A percentile compares a stretch with the other conserved stretches of the same genome.
These are phyloP conservation scores for Chrysopa pallens DNA, from an alignment of 1,140 invertebrate genomes.

Conservation along the genomic window DNA sequence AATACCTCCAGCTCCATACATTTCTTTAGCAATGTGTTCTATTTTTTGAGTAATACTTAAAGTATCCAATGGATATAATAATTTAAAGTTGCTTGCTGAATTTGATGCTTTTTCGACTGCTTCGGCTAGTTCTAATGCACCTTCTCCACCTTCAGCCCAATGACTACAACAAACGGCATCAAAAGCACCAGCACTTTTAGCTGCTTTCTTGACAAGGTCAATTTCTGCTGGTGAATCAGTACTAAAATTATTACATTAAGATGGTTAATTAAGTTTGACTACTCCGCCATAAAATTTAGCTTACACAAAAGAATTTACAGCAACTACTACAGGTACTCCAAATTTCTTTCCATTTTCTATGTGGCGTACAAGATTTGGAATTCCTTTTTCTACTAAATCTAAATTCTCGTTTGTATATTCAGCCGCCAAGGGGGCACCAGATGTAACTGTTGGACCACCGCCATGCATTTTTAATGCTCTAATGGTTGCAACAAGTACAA, in stretches of 20 bases:
- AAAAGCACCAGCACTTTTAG: conserved; percentile 59
- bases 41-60: conserved; percentile 75
- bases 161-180: conserved; percentile 76
- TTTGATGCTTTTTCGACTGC: conserved; percentile 66
- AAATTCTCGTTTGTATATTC: conserved; percentile 83
- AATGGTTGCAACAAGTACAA: conserved; percentile 86
- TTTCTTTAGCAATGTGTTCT: conserved; percentile 71
- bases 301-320: conserved; percentile 77
- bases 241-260: conserved; percentile 24
- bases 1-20: conserved; percentile 89
- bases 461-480: conserved; percentile 98
- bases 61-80: conserved; percentile 68
- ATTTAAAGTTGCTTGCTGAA: conserved; percentile 39
- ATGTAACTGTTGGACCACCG: conserved; percentile 74
- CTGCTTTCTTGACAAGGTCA: conserved; percentile 54
- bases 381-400: conserved; percentile 70
- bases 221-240: conserved; percentile 78
- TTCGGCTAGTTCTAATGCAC: conserved; percentile 70
- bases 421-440: conserved; percentile 64
- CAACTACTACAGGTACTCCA: conserved; percentile 89
- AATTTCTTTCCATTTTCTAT: conserved; percentile 83
- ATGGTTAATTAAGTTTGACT: neutral
- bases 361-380: conserved; percentile 84
- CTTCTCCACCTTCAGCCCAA: conserved; percentile 80
- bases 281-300: conserved; percentile 14